Evolutionary conservation across 2,797 vertebrate genomes (phyloP), one percentile per base, ranked within the genome.

Genomic region (Mareca strepera): DNA sequence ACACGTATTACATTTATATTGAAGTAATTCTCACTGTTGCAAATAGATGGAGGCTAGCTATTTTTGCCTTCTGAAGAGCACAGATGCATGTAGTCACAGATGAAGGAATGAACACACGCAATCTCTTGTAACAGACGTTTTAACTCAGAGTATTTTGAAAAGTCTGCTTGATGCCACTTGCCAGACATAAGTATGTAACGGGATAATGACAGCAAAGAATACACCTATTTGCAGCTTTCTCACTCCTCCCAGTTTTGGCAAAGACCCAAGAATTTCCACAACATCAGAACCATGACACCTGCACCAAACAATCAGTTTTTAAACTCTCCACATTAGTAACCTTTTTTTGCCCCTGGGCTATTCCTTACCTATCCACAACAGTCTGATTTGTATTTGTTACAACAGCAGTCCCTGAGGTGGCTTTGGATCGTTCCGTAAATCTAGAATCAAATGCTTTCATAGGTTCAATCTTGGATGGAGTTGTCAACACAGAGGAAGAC

Each of bases 361-460:
- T 20, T 23, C 33, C 97, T 92, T 86, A 99, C 99, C 99, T 98
- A 96, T 99, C 99, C 35, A 98, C 94, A 41, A 98, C 97, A 22
- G 96, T 92, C 56, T 99, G 98, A 63, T 98, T 98, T 22, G 98
- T 95, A 75, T 98, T 98, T 55, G 96, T 93, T 72, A 98, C 74
- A 75, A 98, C 73, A 95, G 99, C 98, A 94, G 98, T 98, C 79
- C 99, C 99, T 2, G 99, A 98, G 5, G 99, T 99, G 97, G 98
- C 98, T 98, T 99, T 99, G 91, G 99, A 99, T 97, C 99, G 98
- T 97, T 99, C 99, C 0, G 99, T 99, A 96, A 99, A 99, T 86
- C 99, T 98, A 13, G 99, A 99, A 96, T 99, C 99, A 96, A 99
- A 97, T 0, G 99, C 99, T 97, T 99, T 99, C 99, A 99, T 99